phyloP scores from a whole-genome alignment of 2,888 invertebrate genomes.

The Pandemis cinnamomeana region DNA sequence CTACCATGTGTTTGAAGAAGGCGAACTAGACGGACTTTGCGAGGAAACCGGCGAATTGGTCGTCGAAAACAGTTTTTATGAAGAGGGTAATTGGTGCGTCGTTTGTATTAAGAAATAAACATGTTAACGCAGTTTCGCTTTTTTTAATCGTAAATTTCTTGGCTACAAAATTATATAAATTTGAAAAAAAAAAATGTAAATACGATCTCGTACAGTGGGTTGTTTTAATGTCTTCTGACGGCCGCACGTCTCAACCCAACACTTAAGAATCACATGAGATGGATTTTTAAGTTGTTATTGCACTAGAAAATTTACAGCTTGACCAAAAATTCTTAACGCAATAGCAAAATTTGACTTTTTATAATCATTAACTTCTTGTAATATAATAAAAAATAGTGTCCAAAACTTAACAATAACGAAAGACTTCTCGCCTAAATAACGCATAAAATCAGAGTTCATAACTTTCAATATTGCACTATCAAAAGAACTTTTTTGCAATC shows the following conservation, averaged over 20 bases:
- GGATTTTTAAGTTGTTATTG: not conserved
- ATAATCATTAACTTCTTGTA: not conserved
- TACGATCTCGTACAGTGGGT: not conserved
- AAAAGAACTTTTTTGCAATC: not conserved
- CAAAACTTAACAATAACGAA: conserved; percentile 7
- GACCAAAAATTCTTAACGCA: not conserved
- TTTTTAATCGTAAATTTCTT: conserved; percentile 61
- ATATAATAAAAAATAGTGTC: not conserved
- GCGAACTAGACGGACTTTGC: conserved; percentile 90
- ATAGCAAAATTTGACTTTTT: not conserved
- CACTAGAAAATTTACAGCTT: conserved; percentile 1
- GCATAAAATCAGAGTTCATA: not conserved
- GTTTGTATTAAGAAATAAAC: conserved; percentile 86
- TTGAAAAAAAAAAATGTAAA: conserved; percentile 36
- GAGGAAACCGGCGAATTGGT: conserved; percentile 76
- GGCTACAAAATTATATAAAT: conserved; percentile 66
- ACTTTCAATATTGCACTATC: not conserved
- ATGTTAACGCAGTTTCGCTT: conserved; percentile 42
- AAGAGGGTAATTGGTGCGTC: conserved; percentile 98
- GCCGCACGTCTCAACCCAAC: not conserved
- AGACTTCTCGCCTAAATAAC: not conserved
- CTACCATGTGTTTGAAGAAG: conserved; percentile 96
- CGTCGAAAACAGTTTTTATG: conserved; percentile 91
- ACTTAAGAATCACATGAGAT: not conserved
- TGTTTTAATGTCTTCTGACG: not conserved